Conservation (phyloP, 2,888 invertebrate species). For the Eilema sororculum region DNA sequence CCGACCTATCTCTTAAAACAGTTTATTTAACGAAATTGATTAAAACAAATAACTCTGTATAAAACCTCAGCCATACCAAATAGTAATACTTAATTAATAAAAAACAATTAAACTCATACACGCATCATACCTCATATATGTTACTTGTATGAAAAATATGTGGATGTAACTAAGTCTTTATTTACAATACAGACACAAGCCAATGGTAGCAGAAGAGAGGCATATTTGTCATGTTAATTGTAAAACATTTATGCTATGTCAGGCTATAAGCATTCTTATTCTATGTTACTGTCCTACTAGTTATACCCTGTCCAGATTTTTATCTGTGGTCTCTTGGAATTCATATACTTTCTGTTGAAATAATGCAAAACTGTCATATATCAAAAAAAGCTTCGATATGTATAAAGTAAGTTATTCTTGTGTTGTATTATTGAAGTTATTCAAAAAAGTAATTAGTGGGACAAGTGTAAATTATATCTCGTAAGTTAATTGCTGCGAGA, state of each 20-base stretch:
- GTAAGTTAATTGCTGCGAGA: slow-evolving; percentile 37
- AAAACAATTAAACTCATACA: slow-evolving; percentile 33
- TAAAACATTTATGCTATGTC: slow-evolving; percentile 42
- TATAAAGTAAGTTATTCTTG: slow-evolving; percentile 1
- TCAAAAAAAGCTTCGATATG: neutral
- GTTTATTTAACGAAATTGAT: slow-evolving; percentile 36
- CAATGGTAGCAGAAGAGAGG: slow-evolving; percentile 38
- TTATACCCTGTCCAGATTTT: neutral
- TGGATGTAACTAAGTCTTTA: slow-evolving; percentile 42
- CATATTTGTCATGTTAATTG: slow-evolving; percentile 38
- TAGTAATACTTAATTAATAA: slow-evolving; percentile 51
- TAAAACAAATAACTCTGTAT: slow-evolving; percentile 82
- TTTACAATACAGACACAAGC: slow-evolving; percentile 42
- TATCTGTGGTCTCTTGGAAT: neutral
- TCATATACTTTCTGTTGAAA: slow-evolving; percentile 2
- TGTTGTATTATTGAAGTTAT: slow-evolving; percentile 3
- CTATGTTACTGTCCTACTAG: slow-evolving; percentile 37
- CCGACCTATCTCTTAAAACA: slow-evolving; percentile 27
- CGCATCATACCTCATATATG: slow-evolving; percentile 53
- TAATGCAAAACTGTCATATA: neutral
- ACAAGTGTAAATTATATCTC: slow-evolving; percentile 40
- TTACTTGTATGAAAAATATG: slow-evolving; percentile 53
- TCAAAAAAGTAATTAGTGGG: slow-evolving; percentile 29
- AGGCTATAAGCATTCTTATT: slow-evolving; percentile 31
- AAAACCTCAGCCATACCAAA: slow-evolving; percentile 85